Evolutionary conservation across 1,140 invertebrate genomes (phyloP).

Genomic region (Tetranychus cinnabarinus): DNA sequence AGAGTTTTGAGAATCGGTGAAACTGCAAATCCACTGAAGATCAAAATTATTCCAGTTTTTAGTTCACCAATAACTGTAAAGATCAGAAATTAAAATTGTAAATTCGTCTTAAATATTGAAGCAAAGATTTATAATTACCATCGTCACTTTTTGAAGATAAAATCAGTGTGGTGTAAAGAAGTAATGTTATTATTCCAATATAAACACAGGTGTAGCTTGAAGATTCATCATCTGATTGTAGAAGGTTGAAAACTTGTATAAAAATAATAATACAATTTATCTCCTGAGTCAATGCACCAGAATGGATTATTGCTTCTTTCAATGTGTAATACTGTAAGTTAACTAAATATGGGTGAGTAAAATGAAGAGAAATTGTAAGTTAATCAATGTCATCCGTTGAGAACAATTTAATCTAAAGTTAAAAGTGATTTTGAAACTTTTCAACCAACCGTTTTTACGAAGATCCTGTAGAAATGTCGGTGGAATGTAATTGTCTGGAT

Average conservation of each 20-base stretch:
- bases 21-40: conserved; percentile 55
- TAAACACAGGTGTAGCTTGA: conserved; percentile 30
- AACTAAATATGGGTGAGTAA: conserved; percentile 17
- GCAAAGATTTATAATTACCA: neutral
- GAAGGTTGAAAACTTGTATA: conserved; percentile 41
- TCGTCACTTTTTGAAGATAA: conserved; percentile 6
- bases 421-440: neutral
- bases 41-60: conserved; percentile 33
- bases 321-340: conserved; percentile 42
- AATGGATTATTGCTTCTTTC: conserved; percentile 39
- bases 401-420: neutral
- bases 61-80: conserved; percentile 13
- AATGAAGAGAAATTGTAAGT: neutral
- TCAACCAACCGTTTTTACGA: conserved; percentile 36
- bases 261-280: conserved; percentile 50
- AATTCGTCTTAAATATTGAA: neutral
- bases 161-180: conserved; percentile 4
- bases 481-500: conserved; percentile 78
- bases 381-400: neutral
- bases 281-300: conserved; percentile 43
- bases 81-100: neutral
- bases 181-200: conserved; percentile 22
- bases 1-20: conserved; percentile 78
- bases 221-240: conserved; percentile 36
- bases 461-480: conserved; percentile 56